Evolutionary conservation across 2,113 vertebrate genomes (phyloP).

Genomic region (Tragulus kanchil): DNA sequence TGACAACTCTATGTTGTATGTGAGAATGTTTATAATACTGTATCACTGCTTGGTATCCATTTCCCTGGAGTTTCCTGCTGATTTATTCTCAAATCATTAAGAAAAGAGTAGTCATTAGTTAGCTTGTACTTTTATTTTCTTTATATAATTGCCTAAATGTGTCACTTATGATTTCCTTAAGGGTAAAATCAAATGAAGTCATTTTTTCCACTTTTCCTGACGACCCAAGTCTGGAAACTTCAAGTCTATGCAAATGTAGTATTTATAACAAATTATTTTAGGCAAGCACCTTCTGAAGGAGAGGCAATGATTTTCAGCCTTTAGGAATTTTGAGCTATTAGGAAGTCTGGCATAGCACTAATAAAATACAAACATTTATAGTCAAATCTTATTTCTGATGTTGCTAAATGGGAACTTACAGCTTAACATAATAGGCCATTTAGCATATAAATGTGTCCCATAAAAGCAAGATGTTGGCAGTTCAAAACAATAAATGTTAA

Average conservation of each 20-base stretch:
- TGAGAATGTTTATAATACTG: background rate
- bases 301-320: constrained; percentile 74
- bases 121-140: constrained; percentile 75
- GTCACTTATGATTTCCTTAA: constrained; percentile 75
- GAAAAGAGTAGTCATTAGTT: constrained; percentile 61
- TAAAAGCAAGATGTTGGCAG: constrained; percentile 88
- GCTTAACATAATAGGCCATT: constrained; percentile 90
- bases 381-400: constrained; percentile 89
- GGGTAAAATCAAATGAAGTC: constrained; percentile 75
- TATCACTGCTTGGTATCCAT: constrained; percentile 40
- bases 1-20: background rate
- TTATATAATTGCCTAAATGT: constrained; percentile 80
- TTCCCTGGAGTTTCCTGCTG: constrained; percentile 65
- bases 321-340: constrained; percentile 84
- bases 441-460: constrained; percentile 89
- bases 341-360: constrained; percentile 83
- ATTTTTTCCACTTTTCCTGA: constrained; percentile 64
- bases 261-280: background rate
- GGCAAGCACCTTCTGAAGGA: constrained; percentile 63
- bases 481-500: constrained; percentile 89
- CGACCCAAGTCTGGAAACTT: constrained; percentile 60
- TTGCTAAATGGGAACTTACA: constrained; percentile 87
- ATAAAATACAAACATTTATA: constrained; percentile 88
- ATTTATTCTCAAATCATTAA: constrained; percentile 79
- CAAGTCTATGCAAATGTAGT: constrained; percentile 50